Evolutionary conservation across 1,140 invertebrate genomes (phyloP).

Genomic region (Caerostris extrusa): DNA sequence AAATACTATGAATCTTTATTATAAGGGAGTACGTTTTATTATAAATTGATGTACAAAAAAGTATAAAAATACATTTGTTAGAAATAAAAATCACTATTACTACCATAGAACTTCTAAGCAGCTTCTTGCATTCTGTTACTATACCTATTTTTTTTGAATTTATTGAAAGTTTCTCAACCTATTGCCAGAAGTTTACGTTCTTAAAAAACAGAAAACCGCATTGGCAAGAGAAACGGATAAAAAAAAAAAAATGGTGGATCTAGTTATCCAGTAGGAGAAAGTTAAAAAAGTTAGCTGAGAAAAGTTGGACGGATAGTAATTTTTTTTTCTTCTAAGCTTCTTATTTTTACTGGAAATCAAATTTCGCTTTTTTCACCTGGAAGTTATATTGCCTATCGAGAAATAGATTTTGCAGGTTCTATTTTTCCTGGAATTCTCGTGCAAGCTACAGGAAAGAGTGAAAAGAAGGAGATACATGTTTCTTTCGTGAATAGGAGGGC

Average conservation of each 20-base stretch:
- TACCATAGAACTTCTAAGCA: neutral
- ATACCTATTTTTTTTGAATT: slow-evolving; percentile 5
- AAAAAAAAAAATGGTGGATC: slow-evolving; percentile 5
- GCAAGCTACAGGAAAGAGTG: neutral
- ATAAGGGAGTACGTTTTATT: too few species aligned
- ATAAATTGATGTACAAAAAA: neutral
- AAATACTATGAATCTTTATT: too few species aligned
- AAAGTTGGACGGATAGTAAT: neutral
- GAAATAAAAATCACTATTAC: slow-evolving; percentile 17
- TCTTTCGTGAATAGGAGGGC: slow-evolving; percentile 52
- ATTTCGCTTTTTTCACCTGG: slow-evolving; percentile 69
- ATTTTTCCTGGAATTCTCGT: too few species aligned
- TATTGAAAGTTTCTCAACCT: slow-evolving; percentile 36
- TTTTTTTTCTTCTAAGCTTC: neutral
- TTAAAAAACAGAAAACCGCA: slow-evolving; percentile 38
- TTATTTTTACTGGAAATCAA: slow-evolving; percentile 73
- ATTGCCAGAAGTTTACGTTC: slow-evolving; percentile 37
- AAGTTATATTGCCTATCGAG: slow-evolving; percentile 72
- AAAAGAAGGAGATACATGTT: slow-evolving; percentile 47
- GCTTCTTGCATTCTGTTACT: slow-evolving; percentile 7
- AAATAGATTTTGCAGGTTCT: slow-evolving; percentile 70
- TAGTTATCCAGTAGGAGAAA: slow-evolving; percentile 44
- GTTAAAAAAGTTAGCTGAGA: slow-evolving; percentile 70
- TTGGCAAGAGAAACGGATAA: neutral
- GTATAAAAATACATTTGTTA: neutral